Evolutionary conservation across 37 sponge, comb jelly and placozoan genomes (phyloP), one percentile per base, ranked within the genome.

Genomic region (Haliclona indistincta): DNA sequence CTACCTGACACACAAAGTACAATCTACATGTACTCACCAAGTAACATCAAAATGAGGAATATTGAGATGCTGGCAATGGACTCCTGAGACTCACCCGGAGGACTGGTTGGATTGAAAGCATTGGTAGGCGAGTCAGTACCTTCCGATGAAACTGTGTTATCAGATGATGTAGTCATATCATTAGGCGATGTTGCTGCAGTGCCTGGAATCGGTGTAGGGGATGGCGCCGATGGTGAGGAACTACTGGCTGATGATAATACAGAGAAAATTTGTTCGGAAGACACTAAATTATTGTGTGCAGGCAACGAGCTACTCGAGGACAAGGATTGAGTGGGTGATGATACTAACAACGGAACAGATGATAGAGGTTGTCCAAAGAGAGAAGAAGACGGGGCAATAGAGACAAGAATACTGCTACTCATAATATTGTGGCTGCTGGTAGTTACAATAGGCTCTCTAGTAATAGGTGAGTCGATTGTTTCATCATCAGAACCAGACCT

Each of bases 61-160:
- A 83, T 83, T 42, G 84, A 83, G 32, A 76, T 70, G 45, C 76
- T 74, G n/a, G 60, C 25, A 49, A 83, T 67, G 38, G 41, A 60
- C 23, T 68, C 67, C 25, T 83, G 76, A 3, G 55, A 54, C 42
- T 83, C 84, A 1, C 68, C 70, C 1, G 84, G 76, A 29, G 76
- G 70, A 17, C 54, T 67, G 63, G 77, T 68, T 20, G 84, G 84
- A 2, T 37, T 36, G 15, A 7, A 10, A 60, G 62, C 26, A 35
- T 32, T 65, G 17, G 66, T 7, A 10, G 66, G 66, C 8, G 66
- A 20, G 39, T 37, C 39, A 65, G 66, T 65, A 22, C 52, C 52
- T 19, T 11, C 15, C 11, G 15, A 19, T 17, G 11, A 11, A 19
- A 17, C 17, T 49, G 52, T 49, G 26, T 13, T 33, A 0, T 29